These are phyloP conservation scores for Dynastes maya DNA, from an alignment of 2,888 invertebrate genomes.

Conservation along the genomic window DNA sequence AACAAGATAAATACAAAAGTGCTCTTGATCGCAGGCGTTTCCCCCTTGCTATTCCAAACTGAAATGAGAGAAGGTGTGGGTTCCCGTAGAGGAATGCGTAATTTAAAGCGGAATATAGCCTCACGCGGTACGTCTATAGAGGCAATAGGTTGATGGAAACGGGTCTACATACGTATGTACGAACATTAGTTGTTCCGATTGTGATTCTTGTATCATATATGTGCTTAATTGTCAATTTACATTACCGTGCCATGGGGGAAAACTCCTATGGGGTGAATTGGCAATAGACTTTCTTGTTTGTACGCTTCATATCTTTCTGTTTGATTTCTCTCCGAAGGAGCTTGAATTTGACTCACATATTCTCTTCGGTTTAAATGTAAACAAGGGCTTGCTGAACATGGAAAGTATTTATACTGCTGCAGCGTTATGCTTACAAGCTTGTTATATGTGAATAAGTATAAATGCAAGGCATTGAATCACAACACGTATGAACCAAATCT, in stretches of 20 bases:
- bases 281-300: no score
- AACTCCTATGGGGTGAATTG: no score
- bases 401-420: no score
- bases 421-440: no score
- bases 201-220: constrained; percentile 16
- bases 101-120: constrained; percentile 35
- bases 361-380: not conserved
- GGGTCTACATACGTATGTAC: not conserved
- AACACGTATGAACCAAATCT: no score
- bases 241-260: no score
- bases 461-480: no score
- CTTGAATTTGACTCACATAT: not conserved
- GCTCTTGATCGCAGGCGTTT: constrained; percentile 34
- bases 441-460: no score
- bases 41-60: not conserved
- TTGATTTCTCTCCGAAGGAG: not conserved
- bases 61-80: not conserved
- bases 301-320: not conserved
- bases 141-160: constrained; percentile 9
- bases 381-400: no score
- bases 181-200: constrained; percentile 32
- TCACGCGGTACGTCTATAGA: not conserved
- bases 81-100: constrained; percentile 27
- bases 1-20: constrained; percentile 47
- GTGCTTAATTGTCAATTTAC: constrained; percentile 13